A percentile compares a stretch with the other conserved stretches of the same genome.
These are phyloP conservation scores for Eufriesea mexicana DNA, from an alignment of 1,140 invertebrate genomes.

Conservation along the genomic window DNA sequence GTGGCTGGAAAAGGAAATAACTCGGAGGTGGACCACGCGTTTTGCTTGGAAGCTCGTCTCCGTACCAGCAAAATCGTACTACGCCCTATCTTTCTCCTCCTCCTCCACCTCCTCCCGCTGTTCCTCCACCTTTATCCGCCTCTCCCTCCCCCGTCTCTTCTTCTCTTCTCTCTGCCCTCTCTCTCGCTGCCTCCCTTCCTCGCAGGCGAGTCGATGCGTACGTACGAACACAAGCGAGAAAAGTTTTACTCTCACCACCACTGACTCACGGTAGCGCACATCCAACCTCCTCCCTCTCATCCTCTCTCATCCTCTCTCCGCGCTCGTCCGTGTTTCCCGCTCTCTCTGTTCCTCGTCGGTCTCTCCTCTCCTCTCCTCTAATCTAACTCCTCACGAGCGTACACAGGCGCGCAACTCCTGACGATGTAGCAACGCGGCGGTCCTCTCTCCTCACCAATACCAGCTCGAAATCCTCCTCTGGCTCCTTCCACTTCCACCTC, in stretches of 20 bases:
- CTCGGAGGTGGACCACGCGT: slow-evolving; percentile 78
- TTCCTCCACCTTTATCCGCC: slow-evolving; percentile 19
- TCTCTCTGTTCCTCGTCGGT: slow-evolving; percentile 34
- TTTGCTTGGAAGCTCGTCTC: slow-evolving; percentile 77
- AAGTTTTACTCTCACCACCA: slow-evolving; percentile 82
- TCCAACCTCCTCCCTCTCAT: slow-evolving; percentile 57
- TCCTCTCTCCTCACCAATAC: slow-evolving; percentile 74
- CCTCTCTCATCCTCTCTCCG: background rate
- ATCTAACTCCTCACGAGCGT: slow-evolving; percentile 79
- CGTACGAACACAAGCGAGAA: slow-evolving; percentile 78
- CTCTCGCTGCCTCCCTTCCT: slow-evolving; percentile 50
- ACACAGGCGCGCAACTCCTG: slow-evolving; percentile 49
- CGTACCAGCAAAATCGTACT: slow-evolving; percentile 75
- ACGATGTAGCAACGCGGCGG: slow-evolving; percentile 62
- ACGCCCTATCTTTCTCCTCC: slow-evolving; percentile 62
- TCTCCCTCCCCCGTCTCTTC: slow-evolving; percentile 34
- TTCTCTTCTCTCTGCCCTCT: slow-evolving; percentile 25
- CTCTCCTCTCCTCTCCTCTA: slow-evolving; percentile 72
- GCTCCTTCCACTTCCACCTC: slow-evolving; percentile 71
- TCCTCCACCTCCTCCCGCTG: slow-evolving; percentile 29
- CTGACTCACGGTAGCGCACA: slow-evolving; percentile 57
- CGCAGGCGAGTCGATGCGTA: slow-evolving; percentile 78
- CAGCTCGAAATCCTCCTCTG: slow-evolving; percentile 72
- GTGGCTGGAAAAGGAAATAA: slow-evolving; percentile 76
- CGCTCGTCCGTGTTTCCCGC: slow-evolving; percentile 5